phyloP scores from a whole-genome alignment of 2,888 invertebrate species.

The Timema cristinae region DNA sequence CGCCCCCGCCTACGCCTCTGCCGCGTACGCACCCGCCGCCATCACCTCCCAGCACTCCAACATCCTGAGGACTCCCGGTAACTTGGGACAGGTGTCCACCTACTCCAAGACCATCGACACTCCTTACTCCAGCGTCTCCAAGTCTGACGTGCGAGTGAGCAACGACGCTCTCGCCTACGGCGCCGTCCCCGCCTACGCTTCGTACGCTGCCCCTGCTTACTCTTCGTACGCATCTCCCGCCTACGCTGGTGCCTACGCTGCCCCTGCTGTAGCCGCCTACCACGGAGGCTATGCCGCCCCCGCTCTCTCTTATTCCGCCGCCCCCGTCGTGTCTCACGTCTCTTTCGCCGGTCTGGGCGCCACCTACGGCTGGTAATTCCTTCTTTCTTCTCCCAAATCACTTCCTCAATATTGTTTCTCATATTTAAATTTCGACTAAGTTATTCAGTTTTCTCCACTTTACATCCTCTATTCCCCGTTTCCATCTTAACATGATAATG shows the following conservation, averaged over 20 bases:
- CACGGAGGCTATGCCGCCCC: constrained; percentile 29
- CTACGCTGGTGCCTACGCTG: constrained; percentile 22
- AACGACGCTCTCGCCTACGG: constrained; percentile 44
- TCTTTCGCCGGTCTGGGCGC: constrained; percentile 19
- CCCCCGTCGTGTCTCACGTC: constrained; percentile 60
- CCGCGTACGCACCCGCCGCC: constrained; percentile 44
- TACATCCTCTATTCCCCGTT: too few relatives aligned
- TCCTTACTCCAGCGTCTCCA: constrained; percentile 67
- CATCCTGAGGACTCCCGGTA: constrained; percentile 56
- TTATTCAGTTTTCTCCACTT: too few relatives aligned
- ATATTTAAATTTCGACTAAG: too few relatives aligned
- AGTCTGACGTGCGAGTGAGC: constrained; percentile 61
- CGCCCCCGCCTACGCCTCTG: constrained; percentile 43
- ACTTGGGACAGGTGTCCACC: constrained; percentile 62
- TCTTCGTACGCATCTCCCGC: not conserved
- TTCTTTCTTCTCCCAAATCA: not conserved
- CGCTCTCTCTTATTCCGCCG: constrained; percentile 54
- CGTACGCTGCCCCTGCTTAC: constrained; percentile 16
- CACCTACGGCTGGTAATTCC: constrained; percentile 12
- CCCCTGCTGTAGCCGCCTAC: constrained; percentile 33
- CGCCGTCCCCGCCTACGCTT: constrained; percentile 39
- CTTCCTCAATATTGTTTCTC: too few relatives aligned
- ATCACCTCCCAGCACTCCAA: constrained; percentile 54
- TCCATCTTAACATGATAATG: too few relatives aligned
- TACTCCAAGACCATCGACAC: constrained; percentile 67